Evolutionary conservation across 2,113 vertebrate genomes (phyloP), one percentile per base, ranked within the genome.

Genomic region (Columba janthina): DNA sequence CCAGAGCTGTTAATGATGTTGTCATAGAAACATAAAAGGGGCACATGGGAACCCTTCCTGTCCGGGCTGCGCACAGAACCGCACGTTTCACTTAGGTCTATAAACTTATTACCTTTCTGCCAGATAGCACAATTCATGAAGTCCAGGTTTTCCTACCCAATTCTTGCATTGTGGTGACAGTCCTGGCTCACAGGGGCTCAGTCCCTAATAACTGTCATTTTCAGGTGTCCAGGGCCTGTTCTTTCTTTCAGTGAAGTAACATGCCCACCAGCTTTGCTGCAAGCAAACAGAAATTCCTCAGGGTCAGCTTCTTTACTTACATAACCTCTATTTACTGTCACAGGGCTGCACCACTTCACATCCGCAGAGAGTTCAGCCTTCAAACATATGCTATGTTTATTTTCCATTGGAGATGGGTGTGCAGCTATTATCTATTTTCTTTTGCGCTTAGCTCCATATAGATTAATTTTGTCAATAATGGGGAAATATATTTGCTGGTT

Each of bases 21-120:
- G 93, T 87, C 91, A 91, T 48, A 87, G 95, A 89, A 95, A 94
- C 94, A 42, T 4, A 44, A 78, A 57, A 46, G 34, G 42, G 78
- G 14, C 34, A 73, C 42, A 38, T 44, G 80, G 57, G 87, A 75
- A 4, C 44, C 61, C 67, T 61, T 54, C 70, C 77, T 69, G 65
- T 4, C 70, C 0, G 0, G 60, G 69, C 42, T 81, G 10, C 1
- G 3, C 62, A 21, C 46, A 74, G 76, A 75, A 77, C 50, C 56
- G 56, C 72, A 18, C 77, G 26, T 71, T 80, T 54, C 38, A 40
- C 51, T 74, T 2, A 8, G 38, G 7, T 81, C 44, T 64, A 14
- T 36, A 51, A 54, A 60, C 28, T 34, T 46, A 22, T 0, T 2
- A 1, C 32, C 28, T 74, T 81, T 46, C 80, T 57, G 19, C 13